Conservation (phyloP, 2,113 vertebrate species). For the Scortum barcoo region DNA sequence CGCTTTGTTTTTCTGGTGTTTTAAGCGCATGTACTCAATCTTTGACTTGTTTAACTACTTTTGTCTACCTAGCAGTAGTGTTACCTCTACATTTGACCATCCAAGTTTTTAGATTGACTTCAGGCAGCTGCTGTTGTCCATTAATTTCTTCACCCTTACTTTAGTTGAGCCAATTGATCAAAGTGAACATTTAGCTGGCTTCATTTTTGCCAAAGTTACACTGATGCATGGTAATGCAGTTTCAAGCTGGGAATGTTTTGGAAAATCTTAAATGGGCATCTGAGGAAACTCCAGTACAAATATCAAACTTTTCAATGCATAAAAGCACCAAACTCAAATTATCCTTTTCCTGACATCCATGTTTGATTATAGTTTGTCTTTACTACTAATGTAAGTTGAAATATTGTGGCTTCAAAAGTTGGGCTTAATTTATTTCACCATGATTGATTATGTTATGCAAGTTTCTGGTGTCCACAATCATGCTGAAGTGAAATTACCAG, state of each 20-base stretch:
- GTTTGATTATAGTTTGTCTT: slow-evolving; percentile 22
- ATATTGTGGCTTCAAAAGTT: background rate
- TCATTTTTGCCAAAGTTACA: background rate
- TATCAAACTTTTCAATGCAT: background rate
- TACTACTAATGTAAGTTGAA: background rate
- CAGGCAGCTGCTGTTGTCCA: background rate
- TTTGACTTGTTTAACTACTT: slow-evolving; percentile 5
- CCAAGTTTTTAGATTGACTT: slow-evolving; percentile 5
- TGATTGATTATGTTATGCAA: slow-evolving; percentile 28
- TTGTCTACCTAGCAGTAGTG: background rate
- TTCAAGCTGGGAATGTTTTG: slow-evolving; percentile 1
- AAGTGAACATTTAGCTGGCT: slow-evolving; percentile 5
- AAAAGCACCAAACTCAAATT: background rate
- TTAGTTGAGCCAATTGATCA: background rate
- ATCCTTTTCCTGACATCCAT: slow-evolving; percentile 7
- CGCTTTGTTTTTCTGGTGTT: background rate
- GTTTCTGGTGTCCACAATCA: slow-evolving; percentile 18
- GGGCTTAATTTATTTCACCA: background rate
- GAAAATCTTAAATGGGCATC: slow-evolving; percentile 11
- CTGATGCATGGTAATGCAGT: background rate
- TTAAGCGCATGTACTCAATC: background rate
- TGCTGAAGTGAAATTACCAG: background rate
- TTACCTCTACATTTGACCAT: background rate
- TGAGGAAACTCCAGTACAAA: background rate
- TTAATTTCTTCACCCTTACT: background rate